Conservation (phyloP, 2,797 vertebrate genomes). For the Nyctibius grandis region DNA sequence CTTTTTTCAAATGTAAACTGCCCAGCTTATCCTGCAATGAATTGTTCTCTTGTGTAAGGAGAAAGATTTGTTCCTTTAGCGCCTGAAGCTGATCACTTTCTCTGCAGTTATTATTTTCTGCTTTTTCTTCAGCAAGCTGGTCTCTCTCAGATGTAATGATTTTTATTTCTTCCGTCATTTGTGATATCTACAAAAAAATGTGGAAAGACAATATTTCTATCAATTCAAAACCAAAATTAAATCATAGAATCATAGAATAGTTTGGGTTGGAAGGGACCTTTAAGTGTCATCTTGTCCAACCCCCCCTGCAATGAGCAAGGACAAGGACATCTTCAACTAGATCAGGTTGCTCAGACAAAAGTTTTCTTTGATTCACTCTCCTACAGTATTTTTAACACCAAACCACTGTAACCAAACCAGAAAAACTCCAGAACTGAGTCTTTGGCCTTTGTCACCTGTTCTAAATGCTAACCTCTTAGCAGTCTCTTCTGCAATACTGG, state of each 20-base stretch:
- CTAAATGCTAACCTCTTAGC: not conserved
- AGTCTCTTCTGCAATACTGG: not conserved
- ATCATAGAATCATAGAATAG: not conserved
- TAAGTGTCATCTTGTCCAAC: not conserved
- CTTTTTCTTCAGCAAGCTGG: not conserved
- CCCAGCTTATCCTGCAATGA: not conserved
- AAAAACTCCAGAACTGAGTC: not conserved
- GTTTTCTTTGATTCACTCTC: not conserved
- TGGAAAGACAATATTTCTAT: not conserved
- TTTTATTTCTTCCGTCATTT: slow-evolving; percentile 26
- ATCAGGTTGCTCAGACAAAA: not conserved
- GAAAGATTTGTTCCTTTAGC: not conserved
- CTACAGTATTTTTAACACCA: not conserved
- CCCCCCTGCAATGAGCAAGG: not conserved
- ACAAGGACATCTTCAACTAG: not conserved
- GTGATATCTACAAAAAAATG: not conserved
- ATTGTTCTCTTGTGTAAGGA: not conserved
- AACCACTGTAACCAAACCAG: not conserved
- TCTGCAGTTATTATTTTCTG: not conserved
- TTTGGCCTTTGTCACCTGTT: not conserved
- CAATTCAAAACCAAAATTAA: not conserved
- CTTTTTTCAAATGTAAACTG: not conserved
- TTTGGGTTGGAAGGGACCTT: not conserved
- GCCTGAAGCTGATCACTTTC: not conserved
- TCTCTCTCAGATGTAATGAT: not conserved